Evolutionary conservation across 2,797 vertebrate species (phyloP), one percentile per base, ranked within the genome.

Genomic region (Potorous gilbertii): DNA sequence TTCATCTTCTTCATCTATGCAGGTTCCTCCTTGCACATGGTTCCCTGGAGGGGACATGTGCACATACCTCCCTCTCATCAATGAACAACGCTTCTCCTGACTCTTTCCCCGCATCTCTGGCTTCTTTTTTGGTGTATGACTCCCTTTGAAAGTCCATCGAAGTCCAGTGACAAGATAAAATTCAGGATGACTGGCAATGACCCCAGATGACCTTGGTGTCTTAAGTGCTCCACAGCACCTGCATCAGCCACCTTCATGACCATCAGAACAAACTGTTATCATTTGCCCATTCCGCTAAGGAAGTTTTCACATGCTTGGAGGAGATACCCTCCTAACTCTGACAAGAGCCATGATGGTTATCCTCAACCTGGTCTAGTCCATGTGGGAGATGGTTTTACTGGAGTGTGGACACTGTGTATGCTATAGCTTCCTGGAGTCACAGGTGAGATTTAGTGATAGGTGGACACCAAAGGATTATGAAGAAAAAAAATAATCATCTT

Each of bases 401-500:
- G 18, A 2, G 18, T 46, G n/a, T 46, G 5, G 62, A 74, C n/a
- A 4, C n/a, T 40, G 66, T 40, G 66, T 2, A 46, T 40, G n/a
- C 18, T 46, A 40, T 2, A 24, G 5, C 62, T 74, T 74, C 62
- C 21, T 74, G 34, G 34, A 40, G 66, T 2, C 66, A 74, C n/a
- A 74, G n/a, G n/a, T 40, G 31, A 62, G 31, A 62, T 0, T 74
- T 18, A n/a, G 13, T 74, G n/a, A 21, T 1, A 81, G n/a, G 66
- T 81, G 18, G n/a, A 81, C 66, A 81, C n/a, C 18, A 81, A 81
- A 81, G 18, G 0, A 34, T 57, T 6, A 46, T 21, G 29, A 91
- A 28, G 46, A 93, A 91, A 40, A 27, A 93, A 96, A 95, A 28
- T 12, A 28, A 95, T 31, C 62, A 21, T 93, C 81, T 87, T 18